These are phyloP conservation scores for Corythoichthys intestinalis DNA, from an alignment of 2,113 vertebrate genomes.

Conservation along the genomic window DNA sequence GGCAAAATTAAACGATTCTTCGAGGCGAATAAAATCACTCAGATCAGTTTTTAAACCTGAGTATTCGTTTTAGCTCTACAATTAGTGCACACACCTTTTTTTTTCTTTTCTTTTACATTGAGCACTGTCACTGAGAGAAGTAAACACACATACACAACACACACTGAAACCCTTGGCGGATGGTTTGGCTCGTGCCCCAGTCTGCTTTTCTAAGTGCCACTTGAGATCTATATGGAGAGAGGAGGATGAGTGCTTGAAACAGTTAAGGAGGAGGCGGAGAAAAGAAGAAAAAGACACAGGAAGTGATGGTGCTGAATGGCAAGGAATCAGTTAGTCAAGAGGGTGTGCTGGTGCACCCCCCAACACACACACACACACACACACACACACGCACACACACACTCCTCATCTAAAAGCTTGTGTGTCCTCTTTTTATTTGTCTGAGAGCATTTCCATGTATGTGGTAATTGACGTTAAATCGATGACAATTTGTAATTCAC, in stretches of 20 bases:
- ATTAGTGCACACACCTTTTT: too few species aligned
- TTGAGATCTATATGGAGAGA: constrained; percentile 53
- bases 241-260: constrained; percentile 60
- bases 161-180: constrained; percentile 28
- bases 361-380: not conserved
- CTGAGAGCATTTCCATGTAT: constrained; percentile 11
- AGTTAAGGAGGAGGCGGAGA: constrained; percentile 37
- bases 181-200: constrained; percentile 50
- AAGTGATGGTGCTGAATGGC: constrained; percentile 39
- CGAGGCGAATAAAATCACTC: too few species aligned
- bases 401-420: constrained; percentile 3
- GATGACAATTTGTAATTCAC: constrained; percentile 96
- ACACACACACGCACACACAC: not conserved
- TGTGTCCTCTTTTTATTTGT: constrained; percentile 36
- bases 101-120: too few species aligned
- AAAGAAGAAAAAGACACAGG: constrained; percentile 29
- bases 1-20: too few species aligned
- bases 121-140: constrained; percentile 2
- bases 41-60: too few species aligned
- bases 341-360: not conserved
- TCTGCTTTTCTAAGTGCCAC: constrained; percentile 60
- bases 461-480: constrained; percentile 77
- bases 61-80: too few species aligned
- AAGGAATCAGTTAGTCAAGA: constrained; percentile 43
- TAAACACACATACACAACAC: constrained; percentile 7